phyloP scores from a whole-genome alignment of 2,113 vertebrate genomes.

The Pimephales promelas region DNA sequence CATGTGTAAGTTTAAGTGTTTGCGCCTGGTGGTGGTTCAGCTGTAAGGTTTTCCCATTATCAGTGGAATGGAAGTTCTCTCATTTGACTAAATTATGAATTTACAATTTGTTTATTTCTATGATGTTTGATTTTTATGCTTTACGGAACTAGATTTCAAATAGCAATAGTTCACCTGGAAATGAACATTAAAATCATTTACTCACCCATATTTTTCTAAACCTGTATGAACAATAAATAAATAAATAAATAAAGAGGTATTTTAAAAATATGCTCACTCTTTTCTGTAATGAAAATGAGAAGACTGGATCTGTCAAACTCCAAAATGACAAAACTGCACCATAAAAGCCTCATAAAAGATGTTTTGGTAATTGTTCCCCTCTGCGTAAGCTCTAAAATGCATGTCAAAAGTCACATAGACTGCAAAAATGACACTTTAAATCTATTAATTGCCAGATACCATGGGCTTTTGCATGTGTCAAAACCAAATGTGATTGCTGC shows the following conservation, averaged over 20 bases:
- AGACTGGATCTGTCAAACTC: background rate
- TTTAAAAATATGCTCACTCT: no score
- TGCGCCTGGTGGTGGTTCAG: conserved; percentile 18
- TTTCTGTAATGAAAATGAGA: background rate
- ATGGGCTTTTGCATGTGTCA: background rate
- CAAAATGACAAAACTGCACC: background rate
- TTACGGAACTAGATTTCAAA: background rate
- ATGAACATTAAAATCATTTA: background rate
- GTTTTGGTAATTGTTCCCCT: background rate
- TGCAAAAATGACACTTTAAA: background rate
- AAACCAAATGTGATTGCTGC: background rate
- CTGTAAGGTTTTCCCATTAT: background rate
- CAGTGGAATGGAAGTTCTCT: conserved; percentile 5
- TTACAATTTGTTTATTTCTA: background rate
- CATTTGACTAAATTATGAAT: background rate
- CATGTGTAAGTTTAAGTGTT: background rate
- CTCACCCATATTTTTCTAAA: background rate
- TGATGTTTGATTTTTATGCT: background rate
- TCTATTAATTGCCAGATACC: background rate
- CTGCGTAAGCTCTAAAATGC: background rate
- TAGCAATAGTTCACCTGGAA: background rate
- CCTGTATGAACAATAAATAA: background rate
- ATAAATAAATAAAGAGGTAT: background rate
- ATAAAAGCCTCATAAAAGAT: background rate
- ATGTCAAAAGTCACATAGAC: background rate